phyloP scores from a whole-genome alignment of 2,888 invertebrate species.

The Trichogramma evanescens region DNA sequence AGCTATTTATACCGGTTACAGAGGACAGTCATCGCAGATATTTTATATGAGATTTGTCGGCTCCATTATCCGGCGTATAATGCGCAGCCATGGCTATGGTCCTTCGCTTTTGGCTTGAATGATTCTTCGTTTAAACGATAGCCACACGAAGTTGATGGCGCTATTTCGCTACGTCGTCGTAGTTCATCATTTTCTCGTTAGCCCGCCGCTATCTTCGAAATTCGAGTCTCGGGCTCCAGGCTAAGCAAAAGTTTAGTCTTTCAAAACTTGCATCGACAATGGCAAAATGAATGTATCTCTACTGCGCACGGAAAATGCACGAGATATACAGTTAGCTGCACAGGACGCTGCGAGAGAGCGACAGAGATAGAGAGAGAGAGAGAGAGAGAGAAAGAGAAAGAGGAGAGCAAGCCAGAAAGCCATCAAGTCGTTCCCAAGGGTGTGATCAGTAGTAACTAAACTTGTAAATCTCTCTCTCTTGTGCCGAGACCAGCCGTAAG shows the following conservation, averaged over 20 bases:
- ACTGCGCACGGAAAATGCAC: too few relatives aligned
- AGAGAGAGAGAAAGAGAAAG: slow-evolving; percentile 5
- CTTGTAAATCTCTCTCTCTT: slow-evolving; percentile 44
- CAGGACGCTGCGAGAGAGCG: background rate
- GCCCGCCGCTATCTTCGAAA: background rate
- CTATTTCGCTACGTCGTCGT: background rate
- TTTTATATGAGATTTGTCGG: slow-evolving; percentile 36
- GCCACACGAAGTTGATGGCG: background rate
- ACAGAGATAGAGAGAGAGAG: background rate
- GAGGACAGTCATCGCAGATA: slow-evolving; percentile 20
- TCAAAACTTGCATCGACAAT: background rate
- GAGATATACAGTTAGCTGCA: background rate
- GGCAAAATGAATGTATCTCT: background rate
- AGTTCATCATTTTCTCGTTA: background rate
- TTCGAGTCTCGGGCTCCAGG: background rate
- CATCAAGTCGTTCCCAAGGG: slow-evolving; percentile 41
- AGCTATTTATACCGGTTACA: slow-evolving; percentile 44
- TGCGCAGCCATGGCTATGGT: too few relatives aligned
- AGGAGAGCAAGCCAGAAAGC: slow-evolving; percentile 23
- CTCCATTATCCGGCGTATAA: slow-evolving; percentile 16
- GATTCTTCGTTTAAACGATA: too few relatives aligned
- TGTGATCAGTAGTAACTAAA: slow-evolving; percentile 47
- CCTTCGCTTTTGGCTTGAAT: background rate
- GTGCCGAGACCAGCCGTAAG: slow-evolving; percentile 24
- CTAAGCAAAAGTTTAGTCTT: background rate